Conservation (phyloP, 2,797 vertebrate species). For the Centroberyx gerrardi region DNA sequence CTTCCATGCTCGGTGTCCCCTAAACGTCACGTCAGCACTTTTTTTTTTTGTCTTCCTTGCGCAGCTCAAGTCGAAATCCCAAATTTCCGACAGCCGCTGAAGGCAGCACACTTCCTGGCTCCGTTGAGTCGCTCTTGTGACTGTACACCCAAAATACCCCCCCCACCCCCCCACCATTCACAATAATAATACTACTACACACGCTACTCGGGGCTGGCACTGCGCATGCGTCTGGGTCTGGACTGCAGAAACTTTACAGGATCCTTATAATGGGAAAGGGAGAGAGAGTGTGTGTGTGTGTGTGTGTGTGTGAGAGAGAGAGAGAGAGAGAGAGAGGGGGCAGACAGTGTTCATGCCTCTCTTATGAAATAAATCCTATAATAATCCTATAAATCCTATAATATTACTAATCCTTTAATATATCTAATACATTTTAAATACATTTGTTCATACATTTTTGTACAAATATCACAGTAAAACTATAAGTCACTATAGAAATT, state of each 20-base stretch:
- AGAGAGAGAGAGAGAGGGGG: not conserved
- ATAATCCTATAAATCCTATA: no score
- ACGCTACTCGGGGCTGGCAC: constrained; percentile 49
- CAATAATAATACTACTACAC: constrained; percentile 87
- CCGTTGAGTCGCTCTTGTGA: constrained; percentile 88
- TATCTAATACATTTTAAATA: no score
- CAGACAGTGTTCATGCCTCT: constrained; percentile 3
- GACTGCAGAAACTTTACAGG: constrained; percentile 67
- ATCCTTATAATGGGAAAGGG: constrained; percentile 56
- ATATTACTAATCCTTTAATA: no score
- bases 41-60: no score
- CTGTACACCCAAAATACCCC: constrained; percentile 85
- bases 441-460: no score
- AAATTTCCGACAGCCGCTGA: constrained; percentile 58
- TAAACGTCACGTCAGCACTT: no score
- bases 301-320: not conserved
- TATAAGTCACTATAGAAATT: no score
- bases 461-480: no score
- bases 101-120: constrained; percentile 88
- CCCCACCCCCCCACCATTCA: constrained; percentile 85
- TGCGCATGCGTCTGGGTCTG: constrained; percentile 63
- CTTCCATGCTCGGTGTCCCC: no score
- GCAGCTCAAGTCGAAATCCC: constrained; percentile 37
- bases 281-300: not conserved
- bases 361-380: no score